Evolutionary conservation across 2,888 invertebrate genomes (phyloP), one percentile per base, ranked within the genome.

Genomic region (Lobophora halterata): DNA sequence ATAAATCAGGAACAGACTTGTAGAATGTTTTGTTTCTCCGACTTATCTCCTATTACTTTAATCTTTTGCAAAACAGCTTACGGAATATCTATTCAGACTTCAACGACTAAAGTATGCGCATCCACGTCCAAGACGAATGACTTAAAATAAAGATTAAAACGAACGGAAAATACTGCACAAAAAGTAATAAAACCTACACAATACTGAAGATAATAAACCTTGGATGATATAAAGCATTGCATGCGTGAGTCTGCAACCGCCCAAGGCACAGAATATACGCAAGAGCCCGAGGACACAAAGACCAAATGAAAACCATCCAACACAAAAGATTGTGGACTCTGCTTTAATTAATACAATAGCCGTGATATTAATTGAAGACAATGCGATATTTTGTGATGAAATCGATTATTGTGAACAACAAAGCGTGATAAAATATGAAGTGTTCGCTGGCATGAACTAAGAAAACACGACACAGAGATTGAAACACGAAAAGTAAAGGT

Each of bases 221-320:
- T 14, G 38, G 40, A 37, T 45, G 42, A 50, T 42, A 41, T 43
- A 51, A 48, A 48, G 40, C 47, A 39, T 36, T 27, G 24, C 40
- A 44, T 43, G 43, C 48, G 38, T 48, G 43, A 41, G 48, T 36
- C 43, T 51, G 46, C 32, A 27, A 44, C 33, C 26, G 48, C 48
- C 21, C 11, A 33, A 29, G 37, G 37, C 42, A 36, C 18, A 33
- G 28, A 39, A 36, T 33, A 36, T 24, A 13, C 43, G 32, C 32
- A 32, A 35, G n/a, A 25, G 55, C 60, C 59, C 34, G 49, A 40
- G 61, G 65, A 58, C 57, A 61, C 52, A 63, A 50, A 46, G 37
- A 41, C n/a, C 47, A 46, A 36, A 28, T 37, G 46, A 38, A 47
- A 44, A 46, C 35, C 24, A 30, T 17, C 14, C 43, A 8, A 29